phyloP scores from a whole-genome alignment of 2,888 invertebrate genomes.

The Rhagonycha fulva region DNA sequence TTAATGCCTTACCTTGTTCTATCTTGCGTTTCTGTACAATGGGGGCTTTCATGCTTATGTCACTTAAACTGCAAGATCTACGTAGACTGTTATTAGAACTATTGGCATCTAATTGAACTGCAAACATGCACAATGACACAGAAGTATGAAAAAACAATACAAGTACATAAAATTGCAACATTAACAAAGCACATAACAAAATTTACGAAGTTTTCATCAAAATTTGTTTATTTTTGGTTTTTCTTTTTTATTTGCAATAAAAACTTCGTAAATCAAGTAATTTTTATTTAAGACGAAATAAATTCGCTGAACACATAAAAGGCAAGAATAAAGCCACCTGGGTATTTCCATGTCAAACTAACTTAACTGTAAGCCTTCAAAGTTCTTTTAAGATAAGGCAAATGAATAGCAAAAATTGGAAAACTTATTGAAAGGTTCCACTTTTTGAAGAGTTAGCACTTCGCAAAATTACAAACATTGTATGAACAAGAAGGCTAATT shows the following conservation, averaged over 20 bases:
- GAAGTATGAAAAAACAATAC: neutral
- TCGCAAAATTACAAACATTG: too few relatives aligned
- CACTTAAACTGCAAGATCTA: slow-evolving; percentile 80
- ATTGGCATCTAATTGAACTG: slow-evolving; percentile 50
- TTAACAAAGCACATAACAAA: neutral
- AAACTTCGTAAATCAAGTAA: neutral
- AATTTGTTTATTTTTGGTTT: too few relatives aligned
- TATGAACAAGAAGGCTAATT: too few relatives aligned
- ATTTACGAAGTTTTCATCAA: neutral
- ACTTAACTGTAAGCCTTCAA: neutral
- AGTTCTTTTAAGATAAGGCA: too few relatives aligned
- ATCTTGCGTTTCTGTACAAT: slow-evolving; percentile 47
- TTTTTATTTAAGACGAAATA: neutral
- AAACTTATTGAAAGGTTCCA: too few relatives aligned
- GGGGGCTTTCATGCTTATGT: slow-evolving; percentile 58
- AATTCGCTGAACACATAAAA: neutral
- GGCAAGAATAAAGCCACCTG: neutral
- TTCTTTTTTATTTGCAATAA: neutral
- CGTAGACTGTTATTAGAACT: slow-evolving; percentile 67
- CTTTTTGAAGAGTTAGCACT: too few relatives aligned
- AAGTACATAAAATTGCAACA: neutral
- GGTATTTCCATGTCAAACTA: neutral
- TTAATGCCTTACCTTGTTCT: slow-evolving; percentile 46
- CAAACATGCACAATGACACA: slow-evolving; percentile 30
- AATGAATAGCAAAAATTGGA: too few relatives aligned